phyloP scores from a whole-genome alignment of 2,797 vertebrate genomes.

The Manis pentadactyla region DNA sequence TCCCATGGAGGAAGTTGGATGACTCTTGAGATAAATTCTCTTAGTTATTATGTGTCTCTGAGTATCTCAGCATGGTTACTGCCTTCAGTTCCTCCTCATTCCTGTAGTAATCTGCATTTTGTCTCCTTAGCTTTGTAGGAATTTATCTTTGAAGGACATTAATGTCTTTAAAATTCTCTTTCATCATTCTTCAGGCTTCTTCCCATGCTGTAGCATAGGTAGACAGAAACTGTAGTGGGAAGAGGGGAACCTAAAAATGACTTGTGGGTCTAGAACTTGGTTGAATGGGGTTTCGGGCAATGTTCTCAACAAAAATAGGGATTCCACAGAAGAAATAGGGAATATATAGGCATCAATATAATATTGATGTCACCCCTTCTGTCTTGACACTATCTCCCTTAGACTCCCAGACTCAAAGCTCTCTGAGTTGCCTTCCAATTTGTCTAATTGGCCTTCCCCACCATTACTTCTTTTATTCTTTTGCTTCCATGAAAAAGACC shows the following conservation, averaged over 20 bases:
- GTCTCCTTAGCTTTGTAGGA: background rate
- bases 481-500: background rate
- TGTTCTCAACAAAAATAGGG: background rate
- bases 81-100: background rate
- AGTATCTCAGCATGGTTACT: background rate
- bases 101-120: background rate
- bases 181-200: background rate
- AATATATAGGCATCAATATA: background rate
- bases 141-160: background rate
- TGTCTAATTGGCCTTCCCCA: background rate
- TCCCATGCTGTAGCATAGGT: background rate
- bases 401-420: background rate
- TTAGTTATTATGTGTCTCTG: background rate
- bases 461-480: conserved; percentile 2
- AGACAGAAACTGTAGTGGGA: background rate
- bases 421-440: background rate
- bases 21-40: background rate
- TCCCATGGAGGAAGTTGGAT: background rate
- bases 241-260: background rate
- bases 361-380: background rate
- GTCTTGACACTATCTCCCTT: background rate
- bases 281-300: background rate
- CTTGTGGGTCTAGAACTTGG: background rate
- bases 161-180: background rate
- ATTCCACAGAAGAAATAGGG: conserved; percentile 9